These are phyloP conservation scores for Steinernema khuongi DNA, from an alignment of 1,140 invertebrate genomes.

Conservation along the genomic window DNA sequence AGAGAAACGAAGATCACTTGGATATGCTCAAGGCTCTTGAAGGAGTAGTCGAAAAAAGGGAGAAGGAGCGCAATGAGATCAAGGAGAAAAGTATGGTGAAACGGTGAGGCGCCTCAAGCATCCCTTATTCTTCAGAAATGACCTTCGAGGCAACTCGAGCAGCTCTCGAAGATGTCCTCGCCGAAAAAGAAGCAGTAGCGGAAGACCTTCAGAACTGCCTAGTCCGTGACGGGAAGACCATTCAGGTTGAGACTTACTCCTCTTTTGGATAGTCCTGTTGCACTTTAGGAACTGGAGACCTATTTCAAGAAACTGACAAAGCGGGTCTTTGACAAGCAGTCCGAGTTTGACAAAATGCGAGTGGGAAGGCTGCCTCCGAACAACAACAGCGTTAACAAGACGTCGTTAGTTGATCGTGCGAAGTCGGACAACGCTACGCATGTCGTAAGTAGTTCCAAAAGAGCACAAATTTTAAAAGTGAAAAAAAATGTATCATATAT, in stretches of 20 bases:
- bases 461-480: too few relatives aligned
- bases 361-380: neutral
- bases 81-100: neutral
- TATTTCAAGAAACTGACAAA: conserved; percentile 8
- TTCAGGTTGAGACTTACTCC: neutral
- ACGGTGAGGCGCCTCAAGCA: neutral
- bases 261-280: neutral
- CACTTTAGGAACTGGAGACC: neutral
- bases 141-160: neutral
- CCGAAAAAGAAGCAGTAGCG: neutral
- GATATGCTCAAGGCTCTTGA: neutral
- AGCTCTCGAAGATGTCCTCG: neutral
- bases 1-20: neutral
- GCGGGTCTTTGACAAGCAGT: neutral
- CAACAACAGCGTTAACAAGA: neutral
- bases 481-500: too few relatives aligned
- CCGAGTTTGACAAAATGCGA: neutral
- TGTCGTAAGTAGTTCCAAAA: too few relatives aligned
- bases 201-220: neutral
- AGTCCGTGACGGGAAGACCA: neutral
- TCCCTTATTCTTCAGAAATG: neutral
- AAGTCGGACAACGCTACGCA: too few relatives aligned
- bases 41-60: neutral
- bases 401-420: neutral
- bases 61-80: neutral